These are phyloP conservation scores for Adelognathus sp. DNA, from an alignment of 2,888 invertebrate species.

Conservation along the genomic window DNA sequence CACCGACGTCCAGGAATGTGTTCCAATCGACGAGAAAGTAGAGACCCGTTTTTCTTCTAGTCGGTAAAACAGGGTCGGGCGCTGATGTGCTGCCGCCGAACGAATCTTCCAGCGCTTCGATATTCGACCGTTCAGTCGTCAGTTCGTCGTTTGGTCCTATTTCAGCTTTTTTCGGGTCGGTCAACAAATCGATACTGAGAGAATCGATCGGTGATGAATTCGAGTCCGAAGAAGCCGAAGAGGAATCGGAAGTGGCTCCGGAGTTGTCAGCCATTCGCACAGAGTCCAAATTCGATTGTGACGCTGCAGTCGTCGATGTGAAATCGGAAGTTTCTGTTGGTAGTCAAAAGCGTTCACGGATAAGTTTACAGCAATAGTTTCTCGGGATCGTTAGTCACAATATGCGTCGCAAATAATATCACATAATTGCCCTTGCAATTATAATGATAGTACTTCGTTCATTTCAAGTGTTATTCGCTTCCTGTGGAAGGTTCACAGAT, in stretches of 20 bases:
- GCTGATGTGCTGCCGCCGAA: conserved; percentile 87
- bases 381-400: neutral
- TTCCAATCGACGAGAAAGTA: conserved; percentile 95
- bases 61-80: conserved; percentile 85
- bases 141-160: conserved; percentile 2
- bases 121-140: conserved; percentile 74
- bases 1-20: conserved; percentile 91
- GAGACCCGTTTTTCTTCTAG: conserved; percentile 88
- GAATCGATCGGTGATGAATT: neutral
- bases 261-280: conserved; percentile 24
- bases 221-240: neutral
- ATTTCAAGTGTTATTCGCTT: too few species aligned
- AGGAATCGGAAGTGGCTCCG: neutral
- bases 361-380: conserved; percentile 23
- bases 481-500: too few species aligned
- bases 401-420: conserved; percentile 11
- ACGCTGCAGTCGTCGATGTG: conserved; percentile 28
- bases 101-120: conserved; percentile 88
- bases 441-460: neutral
- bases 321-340: conserved; percentile 57
- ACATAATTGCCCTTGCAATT: neutral
- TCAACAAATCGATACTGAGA: neutral
- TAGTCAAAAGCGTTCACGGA: conserved; percentile 21
- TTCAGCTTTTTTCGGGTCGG: neutral
- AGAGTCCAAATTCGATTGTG: conserved; percentile 48